Base-by-base conservation (phyloP, 2,797 vertebrate species). In the Chaenodraco wilsoni region DNA sequence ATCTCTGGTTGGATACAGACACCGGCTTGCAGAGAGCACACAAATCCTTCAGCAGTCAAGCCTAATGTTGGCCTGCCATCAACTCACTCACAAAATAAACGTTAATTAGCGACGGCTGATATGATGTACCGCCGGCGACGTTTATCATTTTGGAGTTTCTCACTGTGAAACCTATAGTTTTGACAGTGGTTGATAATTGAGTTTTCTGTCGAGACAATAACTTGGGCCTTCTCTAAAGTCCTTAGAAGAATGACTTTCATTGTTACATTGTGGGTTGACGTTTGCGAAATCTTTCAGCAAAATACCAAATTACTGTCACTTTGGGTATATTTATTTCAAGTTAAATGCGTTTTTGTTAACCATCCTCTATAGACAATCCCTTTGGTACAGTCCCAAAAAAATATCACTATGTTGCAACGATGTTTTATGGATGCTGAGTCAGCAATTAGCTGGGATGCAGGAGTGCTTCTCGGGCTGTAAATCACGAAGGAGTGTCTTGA, bases 401-500 rank as follows among this genome's bases (percentile, higher is more conserved):
- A 57, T 31, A 41, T 60, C 27, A 33, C 48, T n/a, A 14, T 79
- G 71, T 55, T 61, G 65, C 57, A 79, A 55, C 43, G 65, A 71
- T 75, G 55, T 83, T 78, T 37, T 88, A 72, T 79, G 51, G 69
- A 76, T 75, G 57, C 68, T 77, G 76, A 61, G 67, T 58, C 55
- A 46, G 73, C 78, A 86, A 78, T 84, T 86, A 73, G 65, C 57
- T 51, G 54, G 59, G 44, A 72, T 78, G 50, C 74, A 64, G 66
- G 73, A 70, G 70, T 67, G 57, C 78, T 69, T 43, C 46, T n/a
- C 37, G 57, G 52, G 60, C 65, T 72, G 44, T 76, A 73, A 88
- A 87, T 82, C 79, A 80, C 13, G 50, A 55, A 12, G 81, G 83
- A 87, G 82, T 75, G 74, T 74, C 72, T 23, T 45, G 31, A 46